Evolutionary conservation across 2,797 vertebrate genomes (phyloP).

Genomic region (Crax fasciolata): DNA sequence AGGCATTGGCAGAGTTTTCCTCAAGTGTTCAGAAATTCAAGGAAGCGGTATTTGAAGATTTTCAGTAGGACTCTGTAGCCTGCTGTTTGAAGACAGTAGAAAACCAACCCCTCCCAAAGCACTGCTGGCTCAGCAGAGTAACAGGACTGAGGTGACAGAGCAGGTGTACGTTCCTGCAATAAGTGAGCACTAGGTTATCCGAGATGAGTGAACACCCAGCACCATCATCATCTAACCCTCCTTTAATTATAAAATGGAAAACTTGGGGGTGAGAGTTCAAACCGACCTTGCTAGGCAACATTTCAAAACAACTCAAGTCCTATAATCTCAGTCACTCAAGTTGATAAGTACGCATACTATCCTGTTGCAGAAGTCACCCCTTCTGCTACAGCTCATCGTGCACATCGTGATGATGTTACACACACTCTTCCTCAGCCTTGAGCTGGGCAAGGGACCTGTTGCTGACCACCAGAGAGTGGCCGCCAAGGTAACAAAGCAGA

Average conservation of each 20-base stretch:
- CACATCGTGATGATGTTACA: accelerated
- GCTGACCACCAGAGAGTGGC: not conserved
- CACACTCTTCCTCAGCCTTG: not conserved
- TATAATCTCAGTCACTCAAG: not conserved
- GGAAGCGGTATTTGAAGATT: not conserved
- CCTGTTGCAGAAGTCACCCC: not conserved
- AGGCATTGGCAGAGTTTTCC: not conserved
- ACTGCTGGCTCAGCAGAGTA: not conserved
- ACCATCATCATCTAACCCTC: not conserved
- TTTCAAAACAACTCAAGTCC: not conserved
- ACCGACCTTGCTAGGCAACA: not conserved
- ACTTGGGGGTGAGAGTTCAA: not conserved
- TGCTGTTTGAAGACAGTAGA: not conserved
- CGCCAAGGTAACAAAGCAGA: not conserved
- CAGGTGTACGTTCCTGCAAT: not conserved
- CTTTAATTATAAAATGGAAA: not conserved
- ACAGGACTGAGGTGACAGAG: not conserved
- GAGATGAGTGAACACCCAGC: not conserved
- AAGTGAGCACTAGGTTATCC: not conserved
- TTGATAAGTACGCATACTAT: not conserved
- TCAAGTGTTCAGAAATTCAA: not conserved
- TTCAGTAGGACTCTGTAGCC: not conserved
- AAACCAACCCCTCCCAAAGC: not conserved
- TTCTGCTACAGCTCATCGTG: not conserved
- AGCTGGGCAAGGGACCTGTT: not conserved